Evolutionary conservation across 2,888 invertebrate species (phyloP).

Genomic region (Hydraecia micacea): DNA sequence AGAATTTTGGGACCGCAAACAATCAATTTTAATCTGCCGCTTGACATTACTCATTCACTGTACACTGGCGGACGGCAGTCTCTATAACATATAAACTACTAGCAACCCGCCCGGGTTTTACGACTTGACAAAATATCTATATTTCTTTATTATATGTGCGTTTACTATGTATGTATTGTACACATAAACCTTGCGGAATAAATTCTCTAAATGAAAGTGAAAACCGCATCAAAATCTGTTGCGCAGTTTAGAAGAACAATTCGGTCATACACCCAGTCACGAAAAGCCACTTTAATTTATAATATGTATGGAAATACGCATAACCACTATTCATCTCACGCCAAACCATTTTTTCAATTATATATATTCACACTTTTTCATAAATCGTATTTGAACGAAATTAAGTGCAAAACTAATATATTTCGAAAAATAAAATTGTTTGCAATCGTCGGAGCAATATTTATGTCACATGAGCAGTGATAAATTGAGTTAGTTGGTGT

Average conservation of each 20-base stretch:
- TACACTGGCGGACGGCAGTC: conserved; percentile 37
- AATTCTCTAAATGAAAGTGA: too few relatives aligned
- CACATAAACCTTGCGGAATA: not conserved
- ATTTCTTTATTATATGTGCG: not conserved
- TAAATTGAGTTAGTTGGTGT: conserved; percentile 22
- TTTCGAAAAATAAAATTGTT: conserved; percentile 32
- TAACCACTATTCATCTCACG: not conserved
- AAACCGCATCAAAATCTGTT: too few relatives aligned
- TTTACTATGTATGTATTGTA: not conserved
- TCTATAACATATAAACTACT: not conserved
- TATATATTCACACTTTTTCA: conserved; percentile 7
- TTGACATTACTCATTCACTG: conserved; percentile 38
- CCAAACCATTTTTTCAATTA: conserved; percentile 10
- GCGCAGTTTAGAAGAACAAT: too few relatives aligned
- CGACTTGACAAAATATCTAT: not conserved
- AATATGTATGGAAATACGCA: not conserved
- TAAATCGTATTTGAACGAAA: conserved; percentile 22
- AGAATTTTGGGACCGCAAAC: conserved; percentile 29
- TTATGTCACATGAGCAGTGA: conserved; percentile 41
- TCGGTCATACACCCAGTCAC: too few relatives aligned
- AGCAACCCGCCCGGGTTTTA: not conserved
- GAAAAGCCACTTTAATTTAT: not conserved
- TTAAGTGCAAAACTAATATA: conserved; percentile 23
- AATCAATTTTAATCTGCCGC: conserved; percentile 56
- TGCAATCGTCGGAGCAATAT: conserved; percentile 9